Evolutionary conservation across 1,140 invertebrate genomes (phyloP), one percentile per base, ranked within the genome.

Genomic region (Drosophila subobscura): DNA sequence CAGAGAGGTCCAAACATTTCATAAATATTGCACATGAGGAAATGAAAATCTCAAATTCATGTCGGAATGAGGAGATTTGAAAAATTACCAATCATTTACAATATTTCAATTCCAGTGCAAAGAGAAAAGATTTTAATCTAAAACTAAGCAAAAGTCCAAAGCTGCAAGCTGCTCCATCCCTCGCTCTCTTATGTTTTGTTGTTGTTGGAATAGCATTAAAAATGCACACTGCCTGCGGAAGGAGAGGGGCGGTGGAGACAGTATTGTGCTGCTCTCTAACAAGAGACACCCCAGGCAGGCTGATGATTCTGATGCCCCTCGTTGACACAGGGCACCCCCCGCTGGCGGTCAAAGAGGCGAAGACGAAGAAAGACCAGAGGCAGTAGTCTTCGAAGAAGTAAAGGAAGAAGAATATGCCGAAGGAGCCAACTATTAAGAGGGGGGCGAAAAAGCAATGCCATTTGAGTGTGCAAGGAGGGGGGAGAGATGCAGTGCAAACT

Each of bases 1-100:
- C 40, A 45, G 53, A 14, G 37, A 29, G 41, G 6, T 7, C 7
- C 22, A 7, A 61, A 61, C 57, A 50, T 76, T 71, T 68, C 72
- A 79, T 85, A 66, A 84, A 85, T 85, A 77, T 84, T 79, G 80
- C 80, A 84, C 72, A 49, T 54, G 51, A 65, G 51, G 41, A 45
- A 72, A 68, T 61, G 47, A 64, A 58, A 72, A 63, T 45, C 50
- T 67, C 20, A 47, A 60, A 58, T 50, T 4, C 33, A 37, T 12
- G 3, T 4, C 10, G 10, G 10, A 68, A 64, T 68, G 65, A 55
- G 16, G n/a, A 40, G 14, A 3, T 23, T 51, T 5, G 8, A 37
- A 37, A 37, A 37, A 33, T 33, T 10, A 4, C 3, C 33, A 4
- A 37, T 37, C 12, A 12, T 12, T 37, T 1, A 4, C 33, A 37